A percentile compares a stretch with the other conserved stretches of the same genome.
These are phyloP conservation scores for Agrotis ipsilon DNA, from an alignment of 2,888 invertebrate genomes.

Conservation along the genomic window DNA sequence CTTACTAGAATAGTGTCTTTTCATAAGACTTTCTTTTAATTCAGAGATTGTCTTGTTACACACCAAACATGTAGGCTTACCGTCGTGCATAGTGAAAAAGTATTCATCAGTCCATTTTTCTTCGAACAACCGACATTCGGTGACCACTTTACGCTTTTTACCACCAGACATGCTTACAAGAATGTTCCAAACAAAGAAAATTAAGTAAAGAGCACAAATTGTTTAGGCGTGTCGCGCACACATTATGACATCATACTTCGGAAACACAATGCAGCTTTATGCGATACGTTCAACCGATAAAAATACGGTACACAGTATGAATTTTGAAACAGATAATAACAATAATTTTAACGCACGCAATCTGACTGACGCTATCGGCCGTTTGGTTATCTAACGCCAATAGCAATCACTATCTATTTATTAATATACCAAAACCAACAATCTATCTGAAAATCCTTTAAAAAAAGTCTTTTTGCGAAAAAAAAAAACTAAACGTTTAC, in stretches of 20 bases:
- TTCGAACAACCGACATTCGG: not conserved
- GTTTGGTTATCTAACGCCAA: too few species aligned
- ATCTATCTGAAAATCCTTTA: too few species aligned
- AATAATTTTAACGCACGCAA: not conserved
- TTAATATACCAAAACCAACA: too few species aligned
- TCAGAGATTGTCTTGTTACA: not conserved
- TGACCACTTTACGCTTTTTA: constrained; percentile 2
- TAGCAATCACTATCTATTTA: too few species aligned
- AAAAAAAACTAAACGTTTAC: too few species aligned
- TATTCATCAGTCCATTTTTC: constrained; percentile 8
- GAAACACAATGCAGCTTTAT: not conserved
- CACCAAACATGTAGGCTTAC: constrained; percentile 1
- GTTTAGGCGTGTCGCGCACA: not conserved
- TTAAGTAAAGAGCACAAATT: not conserved
- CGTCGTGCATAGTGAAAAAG: not conserved
- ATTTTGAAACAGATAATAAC: not conserved
- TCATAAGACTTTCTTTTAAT: not conserved
- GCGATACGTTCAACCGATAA: not conserved
- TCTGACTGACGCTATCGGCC: not conserved
- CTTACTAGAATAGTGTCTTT: constrained; percentile 2
- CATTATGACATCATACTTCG: not conserved
- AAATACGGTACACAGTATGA: not conserved
- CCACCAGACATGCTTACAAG: constrained; percentile 1
- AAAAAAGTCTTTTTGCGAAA: too few species aligned
- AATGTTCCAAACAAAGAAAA: not conserved